These are phyloP conservation scores for Cepaea nemoralis DNA, from an alignment of 1,140 invertebrate species.

Conservation along the genomic window DNA sequence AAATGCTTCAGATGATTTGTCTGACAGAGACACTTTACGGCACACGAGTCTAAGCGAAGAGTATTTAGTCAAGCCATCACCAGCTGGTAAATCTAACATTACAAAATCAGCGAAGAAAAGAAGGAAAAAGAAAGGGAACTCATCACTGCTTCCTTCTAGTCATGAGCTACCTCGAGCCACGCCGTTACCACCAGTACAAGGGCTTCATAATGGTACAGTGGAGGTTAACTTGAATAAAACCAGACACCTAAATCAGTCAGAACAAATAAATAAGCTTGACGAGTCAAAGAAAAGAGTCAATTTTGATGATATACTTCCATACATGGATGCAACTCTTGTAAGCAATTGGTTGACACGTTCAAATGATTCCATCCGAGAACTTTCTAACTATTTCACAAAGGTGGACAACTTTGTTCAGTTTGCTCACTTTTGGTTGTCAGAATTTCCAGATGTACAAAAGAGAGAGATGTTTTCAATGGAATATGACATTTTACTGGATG, in stretches of 20 bases:
- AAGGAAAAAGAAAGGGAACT: slow-evolving; percentile 45
- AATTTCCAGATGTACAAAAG: slow-evolving; percentile 66
- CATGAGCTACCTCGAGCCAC: slow-evolving; percentile 60
- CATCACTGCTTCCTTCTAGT: slow-evolving; percentile 46
- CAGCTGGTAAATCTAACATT: slow-evolving; percentile 27
- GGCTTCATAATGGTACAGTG: no score
- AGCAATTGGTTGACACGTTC: slow-evolving; percentile 66
- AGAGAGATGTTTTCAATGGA: slow-evolving; percentile 69
- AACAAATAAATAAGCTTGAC: background rate
- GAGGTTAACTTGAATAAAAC: slow-evolving; percentile 14
- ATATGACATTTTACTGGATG: slow-evolving; percentile 66
- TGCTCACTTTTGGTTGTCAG: slow-evolving; percentile 70
- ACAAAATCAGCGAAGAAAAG: slow-evolving; percentile 53
- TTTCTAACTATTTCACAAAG: slow-evolving; percentile 56
- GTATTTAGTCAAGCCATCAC: slow-evolving; percentile 19
- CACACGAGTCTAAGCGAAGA: slow-evolving; percentile 2
- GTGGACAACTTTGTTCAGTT: slow-evolving; percentile 69
- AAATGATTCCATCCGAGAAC: slow-evolving; percentile 63
- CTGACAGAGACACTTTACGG: slow-evolving; percentile 20
- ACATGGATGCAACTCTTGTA: slow-evolving; percentile 70
- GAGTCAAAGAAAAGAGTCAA: slow-evolving; percentile 44
- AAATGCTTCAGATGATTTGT: background rate
- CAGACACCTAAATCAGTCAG: slow-evolving; percentile 2
- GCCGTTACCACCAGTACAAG: slow-evolving; percentile 62
- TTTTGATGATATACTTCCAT: slow-evolving; percentile 66